Conservation (phyloP, 1,140 invertebrate species). For the Archivesica marissinica region DNA sequence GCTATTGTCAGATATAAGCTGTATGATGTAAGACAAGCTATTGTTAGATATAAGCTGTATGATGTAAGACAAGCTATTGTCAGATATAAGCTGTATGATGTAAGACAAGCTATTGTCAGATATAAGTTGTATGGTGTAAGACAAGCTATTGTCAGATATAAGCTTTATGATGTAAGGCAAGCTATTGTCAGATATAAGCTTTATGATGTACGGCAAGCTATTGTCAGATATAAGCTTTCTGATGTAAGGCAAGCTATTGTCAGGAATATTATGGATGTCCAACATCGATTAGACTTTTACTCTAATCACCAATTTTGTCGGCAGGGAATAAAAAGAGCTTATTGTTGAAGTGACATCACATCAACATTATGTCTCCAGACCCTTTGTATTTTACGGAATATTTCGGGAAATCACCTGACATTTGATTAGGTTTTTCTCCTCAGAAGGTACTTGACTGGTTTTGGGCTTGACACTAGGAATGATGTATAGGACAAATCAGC, state of each 20-base stretch:
- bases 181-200: not conserved
- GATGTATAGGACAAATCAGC: slow-evolving; percentile 53
- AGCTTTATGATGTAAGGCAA: too few species aligned
- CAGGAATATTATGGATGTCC: not conserved
- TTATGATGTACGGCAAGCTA: not conserved
- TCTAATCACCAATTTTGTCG: not conserved
- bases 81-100: too few species aligned
- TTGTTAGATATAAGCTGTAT: too few species aligned
- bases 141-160: too few species aligned
- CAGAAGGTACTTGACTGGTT: slow-evolving; percentile 32
- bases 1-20: too few species aligned
- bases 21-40: too few species aligned
- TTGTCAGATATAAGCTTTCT: not conserved
- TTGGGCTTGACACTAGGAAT: slow-evolving; percentile 40
- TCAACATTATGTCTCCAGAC: not conserved
- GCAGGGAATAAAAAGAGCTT: not conserved
- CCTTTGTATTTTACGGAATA: not conserved
- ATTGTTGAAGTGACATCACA: slow-evolving; percentile 1
- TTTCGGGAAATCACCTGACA: not conserved
- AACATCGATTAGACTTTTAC: not conserved
- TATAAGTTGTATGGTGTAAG: too few species aligned
- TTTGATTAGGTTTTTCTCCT: slow-evolving; percentile 22
- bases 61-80: too few species aligned
- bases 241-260: not conserved
- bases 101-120: too few species aligned